A percentile compares a stretch with the other conserved stretches of the same genome.
These are phyloP conservation scores for Drosophila kikkawai DNA, from an alignment of 1,140 invertebrate species.

Conservation along the genomic window DNA sequence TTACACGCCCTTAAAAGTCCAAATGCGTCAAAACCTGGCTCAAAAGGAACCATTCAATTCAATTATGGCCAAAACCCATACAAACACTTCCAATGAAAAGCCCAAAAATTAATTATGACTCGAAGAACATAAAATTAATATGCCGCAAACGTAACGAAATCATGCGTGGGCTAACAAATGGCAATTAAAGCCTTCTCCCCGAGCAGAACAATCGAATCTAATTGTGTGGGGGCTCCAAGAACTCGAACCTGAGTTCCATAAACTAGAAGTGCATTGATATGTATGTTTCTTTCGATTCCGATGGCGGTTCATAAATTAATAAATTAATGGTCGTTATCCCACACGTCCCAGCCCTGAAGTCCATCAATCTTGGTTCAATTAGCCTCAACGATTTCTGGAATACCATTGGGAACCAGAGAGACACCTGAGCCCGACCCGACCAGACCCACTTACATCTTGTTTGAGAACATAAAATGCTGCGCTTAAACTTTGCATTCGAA, in stretches of 20 bases:
- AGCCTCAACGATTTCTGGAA: constrained; percentile 1
- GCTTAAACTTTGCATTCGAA: constrained; percentile 57
- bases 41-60: constrained; percentile 22
- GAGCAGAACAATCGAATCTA: constrained; percentile 11
- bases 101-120: constrained; percentile 68
- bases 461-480: constrained; percentile 53
- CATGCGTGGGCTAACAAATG: constrained; percentile 56
- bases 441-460: constrained; percentile 52
- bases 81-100: constrained; percentile 48
- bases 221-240: constrained; percentile 14
- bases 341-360: constrained; percentile 11
- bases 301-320: constrained; percentile 36
- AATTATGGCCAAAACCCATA: constrained; percentile 19
- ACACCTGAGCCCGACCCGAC: constrained; percentile 22
- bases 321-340: constrained; percentile 22
- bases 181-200: constrained; percentile 34
- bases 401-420: constrained; percentile 13
- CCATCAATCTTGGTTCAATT: constrained; percentile 46
- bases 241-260: constrained; percentile 4
- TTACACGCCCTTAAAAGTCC: constrained; percentile 51
- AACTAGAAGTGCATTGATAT: constrained; percentile 35
- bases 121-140: constrained; percentile 61
- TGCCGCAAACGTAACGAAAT: constrained; percentile 48
- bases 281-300: constrained; percentile 10
- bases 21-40: constrained; percentile 41